A percentile compares a stretch with the other conserved stretches of the same genome.
Evolutionary conservation across 23 tunicate species (phyloP).

Genomic region (Clavelina lepadiformis): DNA sequence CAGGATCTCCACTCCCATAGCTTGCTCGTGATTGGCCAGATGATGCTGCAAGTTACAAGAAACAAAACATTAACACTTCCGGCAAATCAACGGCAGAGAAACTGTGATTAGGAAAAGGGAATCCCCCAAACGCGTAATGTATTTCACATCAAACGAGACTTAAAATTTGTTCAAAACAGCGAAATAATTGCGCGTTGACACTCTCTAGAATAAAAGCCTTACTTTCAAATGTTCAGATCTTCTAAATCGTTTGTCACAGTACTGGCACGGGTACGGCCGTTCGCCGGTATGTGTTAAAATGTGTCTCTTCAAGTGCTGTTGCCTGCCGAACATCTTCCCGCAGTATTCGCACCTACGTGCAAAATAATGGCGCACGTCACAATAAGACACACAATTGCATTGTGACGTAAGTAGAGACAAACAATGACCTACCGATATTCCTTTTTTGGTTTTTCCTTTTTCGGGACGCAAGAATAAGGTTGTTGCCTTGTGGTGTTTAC

Average conservation of each 20-base stretch:
- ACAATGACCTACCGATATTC: slow-evolving; percentile 53
- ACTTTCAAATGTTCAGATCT: slow-evolving; percentile 85
- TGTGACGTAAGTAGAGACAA: background rate
- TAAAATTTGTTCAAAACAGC: no score
- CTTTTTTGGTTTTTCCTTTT: slow-evolving; percentile 91
- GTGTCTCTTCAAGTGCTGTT: slow-evolving; percentile 51
- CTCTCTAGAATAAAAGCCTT: slow-evolving; percentile 1
- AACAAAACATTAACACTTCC: background rate
- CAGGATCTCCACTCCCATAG: slow-evolving; percentile 13
- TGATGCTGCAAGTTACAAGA: slow-evolving; percentile 51
- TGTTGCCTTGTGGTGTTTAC: background rate
- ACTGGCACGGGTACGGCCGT: slow-evolving; percentile 59
- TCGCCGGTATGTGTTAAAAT: slow-evolving; percentile 50
- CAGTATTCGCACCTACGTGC: slow-evolving; percentile 44
- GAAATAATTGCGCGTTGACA: no score
- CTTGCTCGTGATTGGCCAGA: slow-evolving; percentile 52
- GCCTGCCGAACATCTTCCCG: slow-evolving; percentile 46
- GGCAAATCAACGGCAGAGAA: no score
- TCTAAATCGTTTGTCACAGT: slow-evolving; percentile 84
- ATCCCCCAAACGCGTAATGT: no score
- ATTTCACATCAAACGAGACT: no score
- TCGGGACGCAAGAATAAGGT: slow-evolving; percentile 20
- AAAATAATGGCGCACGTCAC: background rate
- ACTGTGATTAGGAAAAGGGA: no score
- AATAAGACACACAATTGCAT: background rate